Evolutionary conservation across 2,113 vertebrate species (phyloP), one percentile per base, ranked within the genome.

Genomic region (Tetrax tetrax): DNA sequence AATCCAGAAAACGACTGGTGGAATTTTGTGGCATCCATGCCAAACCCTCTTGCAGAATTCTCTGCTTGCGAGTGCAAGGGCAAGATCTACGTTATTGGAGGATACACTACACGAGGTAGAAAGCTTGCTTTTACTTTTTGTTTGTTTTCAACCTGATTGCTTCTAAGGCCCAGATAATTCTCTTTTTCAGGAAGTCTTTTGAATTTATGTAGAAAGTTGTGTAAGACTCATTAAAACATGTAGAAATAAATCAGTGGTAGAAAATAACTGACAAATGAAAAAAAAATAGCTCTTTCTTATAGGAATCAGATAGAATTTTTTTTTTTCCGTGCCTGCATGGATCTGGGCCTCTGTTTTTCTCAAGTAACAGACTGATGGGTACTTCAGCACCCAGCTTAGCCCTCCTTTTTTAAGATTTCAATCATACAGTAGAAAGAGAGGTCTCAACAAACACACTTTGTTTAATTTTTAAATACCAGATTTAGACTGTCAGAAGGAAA

Each of bases 61-160:
- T 99, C 99, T 7, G 99, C 99, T 4, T 99, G 99, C 3, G 99
- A 99, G 78, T 99, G 99, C 95, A 98, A 98, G 81, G 99, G 99
- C 66, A 98, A 98, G 97, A 99, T 99, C 93, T 99, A 99, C 1
- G 98, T 99, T 87, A 98, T 99, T 45, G 99, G 99, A 41, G 99
- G 99, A 61, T 99, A 99, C 87, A 99, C 99, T 4, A 97, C 99
- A 33, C 98, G 99, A 98, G 99, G 99, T 99, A 87, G 91, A 94
- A 80, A 66, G 5, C 57, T 59, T 63, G 16, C 7, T 47, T 63
- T 35, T 76, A 5, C 1, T n/a, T 57, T 10, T 48, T n/a, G 28
- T 51, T 60, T 45, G 27, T 16, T 64, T 63, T 38, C 4, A 59
- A 53, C 15, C 7, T 76, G 24, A 3, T 71, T 82, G 27, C 41